Evolutionary conservation across 1,140 invertebrate species (phyloP).

Genomic region (Diorhabda elongata): DNA sequence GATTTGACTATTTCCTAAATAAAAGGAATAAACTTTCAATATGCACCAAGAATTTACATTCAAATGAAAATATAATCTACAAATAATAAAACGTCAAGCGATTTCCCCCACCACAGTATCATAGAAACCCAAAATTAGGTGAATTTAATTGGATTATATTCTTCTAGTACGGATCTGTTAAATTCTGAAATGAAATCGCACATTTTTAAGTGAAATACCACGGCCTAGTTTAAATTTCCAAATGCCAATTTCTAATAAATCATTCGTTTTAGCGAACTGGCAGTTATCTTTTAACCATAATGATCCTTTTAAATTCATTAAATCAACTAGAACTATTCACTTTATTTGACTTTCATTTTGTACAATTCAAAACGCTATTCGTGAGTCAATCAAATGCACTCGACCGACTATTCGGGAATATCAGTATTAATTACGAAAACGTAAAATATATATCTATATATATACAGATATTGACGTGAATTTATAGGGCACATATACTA

Average conservation of each 20-base stretch:
- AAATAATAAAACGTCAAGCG: too few relatives aligned
- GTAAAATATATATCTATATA: not conserved
- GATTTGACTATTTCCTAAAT: too few relatives aligned
- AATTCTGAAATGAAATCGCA: too few relatives aligned
- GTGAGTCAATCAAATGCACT: not conserved
- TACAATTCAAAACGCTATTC: constrained; percentile 1
- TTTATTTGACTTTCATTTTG: constrained; percentile 3
- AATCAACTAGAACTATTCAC: not conserved
- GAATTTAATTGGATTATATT: too few relatives aligned
- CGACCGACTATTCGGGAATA: not conserved
- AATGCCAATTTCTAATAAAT: not conserved
- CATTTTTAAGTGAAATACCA: not conserved
- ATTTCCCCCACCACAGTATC: too few relatives aligned
- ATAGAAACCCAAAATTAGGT: too few relatives aligned
- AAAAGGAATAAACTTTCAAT: too few relatives aligned
- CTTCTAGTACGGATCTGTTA: too few relatives aligned
- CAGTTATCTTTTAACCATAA: constrained; percentile 2
- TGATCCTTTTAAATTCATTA: constrained; percentile 1
- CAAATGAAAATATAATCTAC: too few relatives aligned
- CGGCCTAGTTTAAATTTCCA: not conserved
- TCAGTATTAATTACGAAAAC: constrained; percentile 1
- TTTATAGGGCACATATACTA: too few relatives aligned
- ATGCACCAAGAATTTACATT: too few relatives aligned
- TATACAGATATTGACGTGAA: too few relatives aligned
- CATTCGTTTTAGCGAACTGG: not conserved